Evolutionary conservation across 1,140 invertebrate species (phyloP), one percentile per base, ranked within the genome.

Genomic region (Carposina sasakii): DNA sequence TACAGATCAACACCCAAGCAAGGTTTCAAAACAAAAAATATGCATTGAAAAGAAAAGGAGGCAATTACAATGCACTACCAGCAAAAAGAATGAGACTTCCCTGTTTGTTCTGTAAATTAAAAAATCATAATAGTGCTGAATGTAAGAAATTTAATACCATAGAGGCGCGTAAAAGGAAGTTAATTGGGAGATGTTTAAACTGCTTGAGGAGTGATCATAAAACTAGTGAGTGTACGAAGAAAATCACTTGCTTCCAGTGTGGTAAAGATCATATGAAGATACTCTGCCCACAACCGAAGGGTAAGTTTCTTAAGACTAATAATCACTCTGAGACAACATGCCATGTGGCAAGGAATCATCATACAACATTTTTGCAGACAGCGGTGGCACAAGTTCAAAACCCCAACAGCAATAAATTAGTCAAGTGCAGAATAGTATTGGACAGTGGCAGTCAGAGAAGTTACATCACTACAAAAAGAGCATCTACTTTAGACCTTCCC

Each of bases 391-490:
- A 13, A 34, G 16, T 34, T 8, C 5, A 13, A 13, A 4, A 34
- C 3, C n/a, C n/a, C n/a, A n/a, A n/a, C n/a, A n/a, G n/a, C n/a
- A 34, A 8, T 34, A 34, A 34, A 13, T 12, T 5, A 34, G 3
- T 8, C 5, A 5, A 13, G 13, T 8, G 5, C 13, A 5, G 31
- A 34, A 16, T 13, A 4, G 12, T 34, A n/a, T 13, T 34, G 5
- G 31, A 44, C 16, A 17, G 10, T 4, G 41, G 41, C 8, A 44
- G 41, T 17, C 23, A 44, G 20, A 28, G 41, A n/a, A 30, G 23
- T 19, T 44, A 44, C 20, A 44, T 44, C 13, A 44, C 41, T 30
- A 17, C 28, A 30, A 19, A 44, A 9, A 12, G 12, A 5, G 41
- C 41, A 9, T 30, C 17, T 8, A 20, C 17, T 6, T 21, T 44